Evolutionary conservation across 2,113 vertebrate species (phyloP).

Genomic region (Aspidoscelis tigris): DNA sequence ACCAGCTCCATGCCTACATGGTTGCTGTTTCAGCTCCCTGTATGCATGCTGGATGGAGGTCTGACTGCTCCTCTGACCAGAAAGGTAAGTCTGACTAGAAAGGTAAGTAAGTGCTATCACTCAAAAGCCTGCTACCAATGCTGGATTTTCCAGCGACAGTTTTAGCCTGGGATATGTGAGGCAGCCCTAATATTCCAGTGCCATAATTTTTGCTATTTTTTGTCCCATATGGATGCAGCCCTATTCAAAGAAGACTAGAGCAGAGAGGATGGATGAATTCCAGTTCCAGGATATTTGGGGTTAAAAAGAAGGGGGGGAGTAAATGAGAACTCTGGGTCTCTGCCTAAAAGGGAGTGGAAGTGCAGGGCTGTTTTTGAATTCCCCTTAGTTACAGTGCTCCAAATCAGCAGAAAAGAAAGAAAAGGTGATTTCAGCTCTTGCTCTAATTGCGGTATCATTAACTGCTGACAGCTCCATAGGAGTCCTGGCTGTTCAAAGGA

Average conservation of each 20-base stretch:
- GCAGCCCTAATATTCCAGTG: too few species aligned
- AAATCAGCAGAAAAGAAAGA: not conserved
- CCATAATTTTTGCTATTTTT: too few species aligned
- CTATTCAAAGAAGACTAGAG: not conserved
- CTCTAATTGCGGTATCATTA: constrained; percentile 1
- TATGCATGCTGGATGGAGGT: too few species aligned
- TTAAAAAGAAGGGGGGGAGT: not conserved
- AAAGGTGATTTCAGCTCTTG: not conserved
- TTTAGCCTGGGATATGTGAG: too few species aligned
- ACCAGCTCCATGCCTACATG: too few species aligned
- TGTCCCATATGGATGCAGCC: too few species aligned
- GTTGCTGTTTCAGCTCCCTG: too few species aligned
- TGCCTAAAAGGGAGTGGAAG: not conserved
- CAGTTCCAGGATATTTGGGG: not conserved
- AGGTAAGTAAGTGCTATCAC: too few species aligned
- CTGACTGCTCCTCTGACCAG: too few species aligned
- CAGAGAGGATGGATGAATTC: not conserved
- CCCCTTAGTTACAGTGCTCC: not conserved
- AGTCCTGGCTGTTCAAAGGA: not conserved
- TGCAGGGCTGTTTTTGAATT: not conserved
- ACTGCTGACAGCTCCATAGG: not conserved
- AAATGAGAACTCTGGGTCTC: not conserved
- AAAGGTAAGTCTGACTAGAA: too few species aligned
- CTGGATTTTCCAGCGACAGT: too few species aligned
- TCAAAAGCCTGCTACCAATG: too few species aligned